phyloP scores from a whole-genome alignment of 2,888 invertebrate genomes.

The Nycteola revayana region DNA sequence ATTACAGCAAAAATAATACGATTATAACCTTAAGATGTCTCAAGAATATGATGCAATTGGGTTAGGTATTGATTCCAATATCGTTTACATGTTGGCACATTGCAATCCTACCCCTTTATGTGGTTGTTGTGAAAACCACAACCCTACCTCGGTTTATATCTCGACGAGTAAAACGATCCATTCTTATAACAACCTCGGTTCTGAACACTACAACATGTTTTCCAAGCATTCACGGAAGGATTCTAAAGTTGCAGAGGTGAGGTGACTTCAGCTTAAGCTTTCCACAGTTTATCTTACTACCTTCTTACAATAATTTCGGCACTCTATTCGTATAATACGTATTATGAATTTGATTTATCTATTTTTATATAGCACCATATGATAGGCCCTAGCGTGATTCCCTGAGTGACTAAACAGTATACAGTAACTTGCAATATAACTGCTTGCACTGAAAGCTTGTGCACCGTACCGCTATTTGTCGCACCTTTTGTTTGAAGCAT shows the following conservation, averaged over 20 bases:
- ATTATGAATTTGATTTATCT: slow-evolving; percentile 9
- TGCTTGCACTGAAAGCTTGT: slow-evolving; percentile 66
- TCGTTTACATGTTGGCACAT: slow-evolving; percentile 26
- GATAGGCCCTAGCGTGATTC: slow-evolving; percentile 30
- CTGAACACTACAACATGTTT: slow-evolving; percentile 71
- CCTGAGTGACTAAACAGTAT: slow-evolving; percentile 49
- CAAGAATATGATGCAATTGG: slow-evolving; percentile 21
- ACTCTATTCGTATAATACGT: slow-evolving; percentile 3
- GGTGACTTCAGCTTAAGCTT: slow-evolving; percentile 32
- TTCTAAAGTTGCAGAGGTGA: slow-evolving; percentile 69
- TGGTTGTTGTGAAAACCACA: slow-evolving; percentile 45
- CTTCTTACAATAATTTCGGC: slow-evolving; percentile 8
- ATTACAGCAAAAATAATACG: slow-evolving; percentile 20
- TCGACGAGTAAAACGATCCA: slow-evolving; percentile 62
- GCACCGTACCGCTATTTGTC: slow-evolving; percentile 56
- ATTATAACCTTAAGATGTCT: slow-evolving; percentile 30
- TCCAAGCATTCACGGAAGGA: slow-evolving; percentile 74
- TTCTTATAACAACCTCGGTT: slow-evolving; percentile 47
- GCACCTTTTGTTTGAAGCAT: slow-evolving; percentile 52
- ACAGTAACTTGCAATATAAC: slow-evolving; percentile 34
- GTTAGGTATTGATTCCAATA: slow-evolving; percentile 33
- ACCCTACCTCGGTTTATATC: slow-evolving; percentile 21
- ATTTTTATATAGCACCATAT: slow-evolving; percentile 18
- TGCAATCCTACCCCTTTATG: slow-evolving; percentile 35
- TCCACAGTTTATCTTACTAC: slow-evolving; percentile 16